Evolutionary conservation across 2,113 vertebrate genomes (phyloP).

Genomic region (Micronycteris hirsuta): DNA sequence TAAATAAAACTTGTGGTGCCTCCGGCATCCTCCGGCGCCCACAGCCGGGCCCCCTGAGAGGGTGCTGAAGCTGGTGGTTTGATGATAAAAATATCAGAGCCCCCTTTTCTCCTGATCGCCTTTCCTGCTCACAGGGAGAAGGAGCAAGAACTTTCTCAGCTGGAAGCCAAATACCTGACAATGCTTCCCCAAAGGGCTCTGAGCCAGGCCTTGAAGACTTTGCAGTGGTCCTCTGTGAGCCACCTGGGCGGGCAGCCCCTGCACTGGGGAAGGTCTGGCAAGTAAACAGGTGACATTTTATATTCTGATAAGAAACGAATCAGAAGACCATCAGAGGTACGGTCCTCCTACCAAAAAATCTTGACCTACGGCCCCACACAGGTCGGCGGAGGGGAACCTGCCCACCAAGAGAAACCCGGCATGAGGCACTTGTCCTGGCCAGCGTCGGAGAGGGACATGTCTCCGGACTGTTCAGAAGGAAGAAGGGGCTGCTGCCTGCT

Average conservation of each 20-base stretch:
- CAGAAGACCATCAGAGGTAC: not conserved
- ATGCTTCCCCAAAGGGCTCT: not conserved
- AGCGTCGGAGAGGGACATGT: fast-evolving
- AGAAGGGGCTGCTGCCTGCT: fast-evolving
- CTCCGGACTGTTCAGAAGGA: not conserved
- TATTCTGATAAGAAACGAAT: not conserved
- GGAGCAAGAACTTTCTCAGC: not conserved
- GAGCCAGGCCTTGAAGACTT: not conserved
- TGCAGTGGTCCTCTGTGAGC: not conserved
- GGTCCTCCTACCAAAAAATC: not conserved
- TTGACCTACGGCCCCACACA: not conserved
- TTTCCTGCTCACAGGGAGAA: not conserved
- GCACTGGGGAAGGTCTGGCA: not conserved
- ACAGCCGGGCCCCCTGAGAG: not conserved
- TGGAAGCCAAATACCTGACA: not conserved
- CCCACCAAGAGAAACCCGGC: fast-evolving
- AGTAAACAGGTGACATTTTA: not conserved
- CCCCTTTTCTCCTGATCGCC: not conserved
- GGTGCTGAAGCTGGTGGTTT: not conserved
- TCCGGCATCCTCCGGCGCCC: not conserved
- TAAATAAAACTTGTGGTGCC: not conserved
- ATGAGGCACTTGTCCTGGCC: fast-evolving
- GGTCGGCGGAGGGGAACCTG: not conserved
- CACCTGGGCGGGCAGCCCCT: not conserved
- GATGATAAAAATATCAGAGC: not conserved